Conservation (phyloP, 2,888 invertebrate species). For the Mylabris sibirica region DNA sequence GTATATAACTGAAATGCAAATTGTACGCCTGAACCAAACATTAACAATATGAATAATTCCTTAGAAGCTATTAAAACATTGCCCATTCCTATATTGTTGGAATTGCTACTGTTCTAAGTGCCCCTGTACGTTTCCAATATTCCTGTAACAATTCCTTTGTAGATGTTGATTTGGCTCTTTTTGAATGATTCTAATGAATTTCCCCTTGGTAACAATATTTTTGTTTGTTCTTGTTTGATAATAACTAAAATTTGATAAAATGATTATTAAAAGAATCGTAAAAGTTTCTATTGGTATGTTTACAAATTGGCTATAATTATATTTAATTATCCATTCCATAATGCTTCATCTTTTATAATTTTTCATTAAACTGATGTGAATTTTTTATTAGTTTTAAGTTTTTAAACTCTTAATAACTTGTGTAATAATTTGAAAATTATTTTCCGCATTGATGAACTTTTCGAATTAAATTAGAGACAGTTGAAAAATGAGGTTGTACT, state of each 20-base stretch:
- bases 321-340: constrained; percentile 32
- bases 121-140: constrained; percentile 18
- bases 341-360: not conserved
- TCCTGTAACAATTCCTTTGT: constrained; percentile 7
- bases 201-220: not conserved
- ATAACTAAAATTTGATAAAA: not conserved
- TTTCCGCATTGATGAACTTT: constrained; percentile 8
- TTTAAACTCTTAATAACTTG: constrained; percentile 1
- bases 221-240: not conserved
- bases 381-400: constrained; percentile 7
- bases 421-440: constrained; percentile 11
- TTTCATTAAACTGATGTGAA: not conserved
- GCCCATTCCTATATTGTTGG: not conserved
- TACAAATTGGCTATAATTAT: constrained; percentile 31
- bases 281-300: constrained; percentile 18
- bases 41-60: constrained; percentile 32
- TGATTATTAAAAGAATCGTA: not conserved
- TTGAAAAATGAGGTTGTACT: not conserved
- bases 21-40: constrained; percentile 28
- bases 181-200: constrained; percentile 18
- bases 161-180: not conserved
- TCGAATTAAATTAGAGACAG: not conserved
- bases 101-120: not conserved
- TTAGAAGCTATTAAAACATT: constrained; percentile 1
- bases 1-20: constrained; percentile 13